These are phyloP conservation scores for Chrysina gloriosa DNA, from an alignment of 2,888 invertebrate species.

Conservation along the genomic window DNA sequence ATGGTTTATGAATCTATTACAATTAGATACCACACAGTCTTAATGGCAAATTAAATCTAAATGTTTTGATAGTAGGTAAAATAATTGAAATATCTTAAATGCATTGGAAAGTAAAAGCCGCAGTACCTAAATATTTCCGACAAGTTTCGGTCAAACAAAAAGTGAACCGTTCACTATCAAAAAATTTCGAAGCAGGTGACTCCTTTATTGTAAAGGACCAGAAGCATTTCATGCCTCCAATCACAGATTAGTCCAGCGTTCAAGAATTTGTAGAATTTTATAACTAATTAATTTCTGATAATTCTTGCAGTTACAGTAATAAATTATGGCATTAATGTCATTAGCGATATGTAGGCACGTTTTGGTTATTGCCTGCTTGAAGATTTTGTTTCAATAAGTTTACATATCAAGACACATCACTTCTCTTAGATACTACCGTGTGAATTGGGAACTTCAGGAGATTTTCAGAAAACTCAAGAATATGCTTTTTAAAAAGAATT, in stretches of 20 bases:
- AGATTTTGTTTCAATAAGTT: too few species aligned
- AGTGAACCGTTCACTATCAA: conserved; percentile 4
- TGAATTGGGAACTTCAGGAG: too few species aligned
- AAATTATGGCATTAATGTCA: conserved; percentile 21
- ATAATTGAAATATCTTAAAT: conserved; percentile 7
- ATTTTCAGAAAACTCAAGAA: background rate
- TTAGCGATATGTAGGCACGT: background rate
- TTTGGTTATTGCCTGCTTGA: background rate
- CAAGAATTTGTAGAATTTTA: conserved; percentile 28
- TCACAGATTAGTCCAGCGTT: conserved; percentile 11
- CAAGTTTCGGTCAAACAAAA: background rate
- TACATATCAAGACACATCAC: too few species aligned
- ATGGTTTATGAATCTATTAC: too few species aligned
- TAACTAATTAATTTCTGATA: conserved; percentile 25
- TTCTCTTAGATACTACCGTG: too few species aligned
- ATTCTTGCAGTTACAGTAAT: conserved; percentile 6
- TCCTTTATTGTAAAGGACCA: conserved; percentile 21
- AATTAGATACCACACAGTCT: too few species aligned
- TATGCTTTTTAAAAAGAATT: background rate
- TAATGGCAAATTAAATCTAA: too few species aligned
- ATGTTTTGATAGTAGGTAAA: background rate
- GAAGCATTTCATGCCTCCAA: conserved; percentile 20
- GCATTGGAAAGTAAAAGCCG: background rate
- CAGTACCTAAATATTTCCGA: background rate
- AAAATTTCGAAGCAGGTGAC: conserved; percentile 14